These are phyloP conservation scores for Anthopleura xanthogrammica DNA, from an alignment of 92 coral and sea anemone genomes.

Conservation along the genomic window DNA sequence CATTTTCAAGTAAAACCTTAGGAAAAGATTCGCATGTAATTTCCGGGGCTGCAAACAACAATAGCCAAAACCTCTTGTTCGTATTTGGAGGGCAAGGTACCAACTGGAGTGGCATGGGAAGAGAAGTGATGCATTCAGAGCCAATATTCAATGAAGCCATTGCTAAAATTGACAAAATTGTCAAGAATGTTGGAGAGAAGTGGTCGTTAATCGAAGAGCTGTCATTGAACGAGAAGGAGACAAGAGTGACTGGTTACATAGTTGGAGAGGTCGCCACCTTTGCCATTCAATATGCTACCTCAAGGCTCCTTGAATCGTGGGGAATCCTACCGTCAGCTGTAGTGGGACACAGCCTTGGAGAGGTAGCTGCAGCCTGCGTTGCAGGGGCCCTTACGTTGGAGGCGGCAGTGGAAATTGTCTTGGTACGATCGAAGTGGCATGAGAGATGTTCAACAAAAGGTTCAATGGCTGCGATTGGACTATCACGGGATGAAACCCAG, in stretches of 20 bases:
- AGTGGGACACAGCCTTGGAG: conserved; percentile 95
- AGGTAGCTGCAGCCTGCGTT: conserved; percentile 78
- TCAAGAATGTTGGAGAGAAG: conserved; percentile 44
- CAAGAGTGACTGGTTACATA: conserved; percentile 34
- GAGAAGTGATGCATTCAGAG: conserved; percentile 63
- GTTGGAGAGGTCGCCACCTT: conserved; percentile 83
- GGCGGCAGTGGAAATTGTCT: conserved; percentile 66
- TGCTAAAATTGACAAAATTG: conserved; percentile 39
- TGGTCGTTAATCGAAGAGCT: conserved; percentile 71
- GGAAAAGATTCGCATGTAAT: conserved; percentile 35
- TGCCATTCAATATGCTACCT: conserved; percentile 78
- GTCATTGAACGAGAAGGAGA: conserved; percentile 31
- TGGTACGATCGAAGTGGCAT: conserved; percentile 67
- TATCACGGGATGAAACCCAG: conserved; percentile 56
- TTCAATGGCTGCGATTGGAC: conserved; percentile 87
- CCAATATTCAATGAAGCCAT: conserved; percentile 60
- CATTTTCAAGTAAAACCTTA: conserved; percentile 40
- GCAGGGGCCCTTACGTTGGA: conserved; percentile 63
- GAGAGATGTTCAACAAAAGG: conserved; percentile 74
- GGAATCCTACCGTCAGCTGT: conserved; percentile 81
- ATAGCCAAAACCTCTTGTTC: conserved; percentile 55
- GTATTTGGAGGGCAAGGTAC: conserved; percentile 88
- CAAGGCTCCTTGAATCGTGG: conserved; percentile 77
- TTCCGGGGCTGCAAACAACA: conserved; percentile 29
- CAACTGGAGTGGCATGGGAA: conserved; percentile 90